Conservation (phyloP, 2,113 vertebrate species). For the Zosterops hypoxanthus region DNA sequence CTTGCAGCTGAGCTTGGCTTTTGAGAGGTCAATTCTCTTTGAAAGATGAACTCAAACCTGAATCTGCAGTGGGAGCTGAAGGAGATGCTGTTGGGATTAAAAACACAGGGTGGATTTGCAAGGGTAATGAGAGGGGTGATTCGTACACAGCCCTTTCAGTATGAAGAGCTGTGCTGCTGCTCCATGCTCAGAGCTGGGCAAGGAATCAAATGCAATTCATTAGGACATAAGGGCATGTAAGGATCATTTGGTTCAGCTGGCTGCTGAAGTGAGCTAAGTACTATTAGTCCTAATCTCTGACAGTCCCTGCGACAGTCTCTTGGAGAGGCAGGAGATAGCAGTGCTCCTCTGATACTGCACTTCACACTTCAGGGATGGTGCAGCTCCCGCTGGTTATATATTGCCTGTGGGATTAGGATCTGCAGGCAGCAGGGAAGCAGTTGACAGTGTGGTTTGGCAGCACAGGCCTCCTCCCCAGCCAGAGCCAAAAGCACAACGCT, state of each 20-base stretch:
- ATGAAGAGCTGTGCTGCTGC: neutral
- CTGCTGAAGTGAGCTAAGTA: slow-evolving; percentile 9
- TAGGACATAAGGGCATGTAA: slow-evolving; percentile 30
- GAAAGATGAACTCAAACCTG: neutral
- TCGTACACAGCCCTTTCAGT: neutral
- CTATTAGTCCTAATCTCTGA: neutral
- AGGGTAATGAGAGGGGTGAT: neutral
- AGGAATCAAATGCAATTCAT: neutral
- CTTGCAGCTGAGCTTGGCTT: slow-evolving; percentile 34
- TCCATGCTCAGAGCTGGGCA: neutral
- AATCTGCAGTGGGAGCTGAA: slow-evolving; percentile 11
- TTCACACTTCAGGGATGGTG: neutral
- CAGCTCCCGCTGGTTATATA: neutral
- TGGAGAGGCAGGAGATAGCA: neutral
- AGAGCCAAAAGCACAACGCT: neutral
- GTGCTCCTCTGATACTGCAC: neutral
- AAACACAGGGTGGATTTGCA: neutral
- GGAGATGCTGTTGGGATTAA: slow-evolving; percentile 25
- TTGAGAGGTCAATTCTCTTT: slow-evolving; percentile 36
- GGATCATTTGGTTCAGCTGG: slow-evolving; percentile 13
- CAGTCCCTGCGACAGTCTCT: neutral
- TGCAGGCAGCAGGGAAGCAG: slow-evolving; percentile 28
- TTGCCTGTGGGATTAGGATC: neutral
- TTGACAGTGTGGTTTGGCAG: slow-evolving; percentile 55
- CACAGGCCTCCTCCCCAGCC: neutral